Percentiles rank a stretch among this genome's conserved stretches.
Evolutionary conservation across 2,888 invertebrate genomes (phyloP).

Genomic region (Ditula angustiorana): DNA sequence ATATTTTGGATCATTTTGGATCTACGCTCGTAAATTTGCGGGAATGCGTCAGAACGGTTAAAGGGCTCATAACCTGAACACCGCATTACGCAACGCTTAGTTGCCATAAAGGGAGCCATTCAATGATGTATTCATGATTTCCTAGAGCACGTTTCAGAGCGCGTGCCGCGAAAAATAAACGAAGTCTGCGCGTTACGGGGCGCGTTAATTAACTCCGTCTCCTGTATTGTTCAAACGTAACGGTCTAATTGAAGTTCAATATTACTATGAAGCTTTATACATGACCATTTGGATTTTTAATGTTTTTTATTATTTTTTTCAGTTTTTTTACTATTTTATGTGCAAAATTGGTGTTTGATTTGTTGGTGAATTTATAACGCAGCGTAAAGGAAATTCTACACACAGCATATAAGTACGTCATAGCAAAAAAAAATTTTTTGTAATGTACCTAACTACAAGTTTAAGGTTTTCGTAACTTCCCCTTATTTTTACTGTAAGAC

Average conservation of each 20-base stretch:
- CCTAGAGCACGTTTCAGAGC: conserved; percentile 21
- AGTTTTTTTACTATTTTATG: neutral
- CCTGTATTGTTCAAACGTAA: neutral
- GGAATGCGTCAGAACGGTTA: neutral
- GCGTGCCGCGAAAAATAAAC: conserved; percentile 43
- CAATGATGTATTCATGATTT: conserved; percentile 19
- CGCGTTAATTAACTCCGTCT: conserved; percentile 15
- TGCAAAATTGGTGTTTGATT: too few species aligned
- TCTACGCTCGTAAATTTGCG: neutral
- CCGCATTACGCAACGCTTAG: conserved; percentile 14
- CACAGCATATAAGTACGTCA: too few species aligned
- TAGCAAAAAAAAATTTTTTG: too few species aligned
- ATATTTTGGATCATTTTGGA: too few species aligned
- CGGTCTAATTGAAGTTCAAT: conserved; percentile 8
- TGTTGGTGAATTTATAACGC: too few species aligned
- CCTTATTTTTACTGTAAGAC: too few species aligned
- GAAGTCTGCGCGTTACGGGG: conserved; percentile 14
- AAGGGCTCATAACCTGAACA: neutral
- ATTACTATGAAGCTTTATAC: neutral
- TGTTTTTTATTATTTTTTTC: neutral
- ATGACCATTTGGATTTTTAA: neutral
- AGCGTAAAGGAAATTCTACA: too few species aligned
- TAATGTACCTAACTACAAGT: too few species aligned
- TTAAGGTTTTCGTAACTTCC: too few species aligned
- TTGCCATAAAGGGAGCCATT: conserved; percentile 6